Evolutionary conservation across 2,797 vertebrate genomes (phyloP).

Genomic region (Echiichthys vipera): DNA sequence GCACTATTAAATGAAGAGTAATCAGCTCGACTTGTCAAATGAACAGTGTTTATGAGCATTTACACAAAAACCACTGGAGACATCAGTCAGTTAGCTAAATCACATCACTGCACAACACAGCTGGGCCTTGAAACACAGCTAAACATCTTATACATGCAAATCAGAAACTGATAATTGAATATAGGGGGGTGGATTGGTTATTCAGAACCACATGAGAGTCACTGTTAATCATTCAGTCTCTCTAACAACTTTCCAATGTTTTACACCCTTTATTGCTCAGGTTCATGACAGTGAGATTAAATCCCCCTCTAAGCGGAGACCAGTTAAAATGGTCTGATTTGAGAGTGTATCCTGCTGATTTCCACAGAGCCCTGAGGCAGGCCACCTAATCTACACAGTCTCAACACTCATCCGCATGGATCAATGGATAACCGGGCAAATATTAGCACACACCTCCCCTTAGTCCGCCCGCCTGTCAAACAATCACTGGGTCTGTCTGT

Average conservation of each 20-base stretch:
- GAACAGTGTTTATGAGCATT: slow-evolving; percentile 66
- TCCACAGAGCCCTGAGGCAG: slow-evolving; percentile 58
- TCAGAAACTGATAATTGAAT: slow-evolving; percentile 43
- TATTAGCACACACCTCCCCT: slow-evolving; percentile 68
- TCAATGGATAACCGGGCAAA: slow-evolving; percentile 77
- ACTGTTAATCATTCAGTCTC: slow-evolving; percentile 41
- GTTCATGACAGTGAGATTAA: slow-evolving; percentile 40
- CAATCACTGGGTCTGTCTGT: slow-evolving; percentile 30
- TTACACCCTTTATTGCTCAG: slow-evolving; percentile 49
- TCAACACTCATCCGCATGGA: slow-evolving; percentile 67
- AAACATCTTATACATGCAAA: neutral
- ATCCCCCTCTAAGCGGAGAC: slow-evolving; percentile 31
- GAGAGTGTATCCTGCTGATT: slow-evolving; percentile 62
- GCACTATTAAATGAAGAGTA: slow-evolving; percentile 61
- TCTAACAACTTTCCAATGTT: slow-evolving; percentile 50
- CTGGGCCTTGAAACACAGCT: slow-evolving; percentile 20
- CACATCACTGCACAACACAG: slow-evolving; percentile 19
- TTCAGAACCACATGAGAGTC: slow-evolving; percentile 30
- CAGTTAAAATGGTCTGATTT: slow-evolving; percentile 54
- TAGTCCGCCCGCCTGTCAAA: slow-evolving; percentile 46
- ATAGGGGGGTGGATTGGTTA: slow-evolving; percentile 17
- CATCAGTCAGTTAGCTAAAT: slow-evolving; percentile 46
- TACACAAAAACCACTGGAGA: slow-evolving; percentile 55
- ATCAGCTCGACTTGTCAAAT: slow-evolving; percentile 65
- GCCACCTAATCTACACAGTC: slow-evolving; percentile 74